Evolutionary conservation across 1,140 invertebrate species (phyloP).

Genomic region (Asobara japonica): DNA sequence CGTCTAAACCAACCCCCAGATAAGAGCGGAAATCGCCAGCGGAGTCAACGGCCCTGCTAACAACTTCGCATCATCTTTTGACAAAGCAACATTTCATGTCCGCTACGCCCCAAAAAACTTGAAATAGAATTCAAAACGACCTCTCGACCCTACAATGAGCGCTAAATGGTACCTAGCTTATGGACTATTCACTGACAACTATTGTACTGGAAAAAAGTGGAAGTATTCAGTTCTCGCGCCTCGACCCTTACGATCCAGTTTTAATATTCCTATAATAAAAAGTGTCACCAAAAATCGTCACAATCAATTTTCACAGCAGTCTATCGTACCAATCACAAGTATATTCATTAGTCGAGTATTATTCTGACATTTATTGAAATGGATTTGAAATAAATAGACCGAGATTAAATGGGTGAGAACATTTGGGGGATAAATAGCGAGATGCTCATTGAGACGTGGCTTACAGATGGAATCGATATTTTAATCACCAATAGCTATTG

Average conservation of each 20-base stretch:
- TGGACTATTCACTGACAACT: too few relatives aligned
- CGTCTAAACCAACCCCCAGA: too few relatives aligned
- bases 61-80: too few relatives aligned
- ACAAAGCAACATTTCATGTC: too few relatives aligned
- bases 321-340: neutral
- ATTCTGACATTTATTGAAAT: neutral
- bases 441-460: neutral
- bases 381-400: neutral
- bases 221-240: neutral
- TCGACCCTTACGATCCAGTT: neutral
- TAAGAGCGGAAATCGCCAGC: too few relatives aligned
- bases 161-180: too few relatives aligned
- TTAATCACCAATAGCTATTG: neutral
- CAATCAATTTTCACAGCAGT: neutral
- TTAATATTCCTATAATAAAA: neutral
- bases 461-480: constrained; percentile 14
- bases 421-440: neutral
- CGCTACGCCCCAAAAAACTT: too few relatives aligned
- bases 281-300: neutral
- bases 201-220: neutral
- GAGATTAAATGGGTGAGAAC: neutral
- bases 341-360: too few relatives aligned
- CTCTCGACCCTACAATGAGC: too few relatives aligned
- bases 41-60: too few relatives aligned
- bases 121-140: too few relatives aligned